A percentile compares a stretch with the other conserved stretches of the same genome.
phyloP scores from a whole-genome alignment of 2,113 vertebrate species.

The Eulacestoma nigropectus region DNA sequence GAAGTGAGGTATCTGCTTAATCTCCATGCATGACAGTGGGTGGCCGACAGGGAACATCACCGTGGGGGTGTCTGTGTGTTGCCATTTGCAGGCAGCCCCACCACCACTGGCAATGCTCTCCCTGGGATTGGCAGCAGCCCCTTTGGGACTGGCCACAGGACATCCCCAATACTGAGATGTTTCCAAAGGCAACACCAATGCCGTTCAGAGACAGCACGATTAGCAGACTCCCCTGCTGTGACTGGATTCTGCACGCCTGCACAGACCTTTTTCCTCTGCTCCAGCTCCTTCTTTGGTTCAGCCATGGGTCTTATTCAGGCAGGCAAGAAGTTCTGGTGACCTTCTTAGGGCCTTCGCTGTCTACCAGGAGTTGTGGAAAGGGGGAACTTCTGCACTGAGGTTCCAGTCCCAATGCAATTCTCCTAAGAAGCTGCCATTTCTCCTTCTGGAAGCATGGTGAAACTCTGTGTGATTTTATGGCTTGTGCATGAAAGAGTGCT shows the following conservation, averaged over 20 bases:
- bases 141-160: background rate
- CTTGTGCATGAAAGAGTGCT: background rate
- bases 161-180: background rate
- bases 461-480: background rate
- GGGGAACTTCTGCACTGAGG: background rate
- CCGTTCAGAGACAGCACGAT: background rate
- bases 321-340: background rate
- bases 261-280: background rate
- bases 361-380: background rate
- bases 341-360: background rate
- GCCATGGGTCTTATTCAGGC: background rate
- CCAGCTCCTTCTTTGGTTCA: background rate
- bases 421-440: background rate
- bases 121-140: background rate
- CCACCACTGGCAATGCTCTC: rapidly evolving
- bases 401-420: background rate
- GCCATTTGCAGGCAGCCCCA: background rate
- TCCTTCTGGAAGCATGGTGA: background rate
- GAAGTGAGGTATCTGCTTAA: background rate
- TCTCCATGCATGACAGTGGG: rapidly evolving
- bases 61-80: background rate
- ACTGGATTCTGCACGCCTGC: background rate
- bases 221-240: background rate
- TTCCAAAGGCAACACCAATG: background rate
- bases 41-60: background rate